Evolutionary conservation across 2,888 invertebrate species (phyloP).

Genomic region (Aromia moschata): DNA sequence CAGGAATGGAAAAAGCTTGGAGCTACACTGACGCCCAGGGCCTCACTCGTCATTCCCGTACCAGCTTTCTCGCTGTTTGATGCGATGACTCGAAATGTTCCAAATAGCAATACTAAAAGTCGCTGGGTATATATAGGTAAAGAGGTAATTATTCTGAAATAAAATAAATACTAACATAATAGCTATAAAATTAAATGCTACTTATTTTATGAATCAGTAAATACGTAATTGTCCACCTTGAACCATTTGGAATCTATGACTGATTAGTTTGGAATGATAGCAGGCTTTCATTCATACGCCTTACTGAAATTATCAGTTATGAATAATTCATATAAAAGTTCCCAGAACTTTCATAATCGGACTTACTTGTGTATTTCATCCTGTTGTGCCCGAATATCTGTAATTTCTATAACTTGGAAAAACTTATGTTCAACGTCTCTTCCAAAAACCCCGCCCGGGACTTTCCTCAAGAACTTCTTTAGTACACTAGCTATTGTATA

Average conservation of each 20-base stretch:
- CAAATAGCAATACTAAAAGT: constrained; percentile 92
- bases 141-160: constrained; percentile 81
- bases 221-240: too few relatives aligned
- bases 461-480: constrained; percentile 96
- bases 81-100: constrained; percentile 95
- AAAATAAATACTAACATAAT: constrained; percentile 24
- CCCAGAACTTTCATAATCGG: constrained; percentile 2
- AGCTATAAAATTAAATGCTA: too few relatives aligned
- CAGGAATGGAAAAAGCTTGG: constrained; percentile 97
- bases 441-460: constrained; percentile 97
- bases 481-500: constrained; percentile 98
- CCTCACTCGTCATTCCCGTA: constrained; percentile 95
- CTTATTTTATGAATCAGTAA: too few relatives aligned
- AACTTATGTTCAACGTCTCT: constrained; percentile 89
- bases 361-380: constrained; percentile 90
- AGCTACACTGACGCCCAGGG: constrained; percentile 93
- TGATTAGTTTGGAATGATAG: too few relatives aligned
- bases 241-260: too few relatives aligned
- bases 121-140: constrained; percentile 91
- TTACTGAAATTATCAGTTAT: too few relatives aligned
- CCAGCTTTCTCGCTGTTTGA: constrained; percentile 89
- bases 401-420: constrained; percentile 86
- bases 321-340: too few relatives aligned
- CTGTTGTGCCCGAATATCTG: constrained; percentile 84
- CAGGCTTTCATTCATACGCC: too few relatives aligned